These are phyloP conservation scores for Drosophila formosana DNA, from an alignment of 2,888 invertebrate genomes.

Conservation along the genomic window DNA sequence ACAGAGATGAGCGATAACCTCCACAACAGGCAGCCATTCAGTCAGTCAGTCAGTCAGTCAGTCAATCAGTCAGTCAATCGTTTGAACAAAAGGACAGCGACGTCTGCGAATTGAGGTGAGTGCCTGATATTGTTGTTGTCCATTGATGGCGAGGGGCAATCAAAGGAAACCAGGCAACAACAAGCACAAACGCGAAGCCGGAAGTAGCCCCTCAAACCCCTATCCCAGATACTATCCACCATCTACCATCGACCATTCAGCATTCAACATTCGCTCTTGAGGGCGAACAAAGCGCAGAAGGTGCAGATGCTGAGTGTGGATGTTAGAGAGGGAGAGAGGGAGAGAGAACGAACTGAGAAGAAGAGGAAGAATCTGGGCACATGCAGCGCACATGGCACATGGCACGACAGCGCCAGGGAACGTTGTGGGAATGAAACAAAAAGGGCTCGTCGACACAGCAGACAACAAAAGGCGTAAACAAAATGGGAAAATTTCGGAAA, in stretches of 20 bases:
- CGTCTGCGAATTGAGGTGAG: constrained; percentile 49
- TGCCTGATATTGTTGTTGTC: constrained; percentile 3
- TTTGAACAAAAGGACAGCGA: constrained; percentile 34
- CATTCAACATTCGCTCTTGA: background rate
- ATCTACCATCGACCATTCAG: background rate
- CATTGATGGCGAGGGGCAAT: constrained; percentile 47
- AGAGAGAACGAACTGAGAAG: background rate
- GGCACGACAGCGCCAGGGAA: constrained; percentile 24
- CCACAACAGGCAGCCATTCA: background rate
- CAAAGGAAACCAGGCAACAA: constrained; percentile 53
- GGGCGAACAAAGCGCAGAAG: constrained; percentile 10
- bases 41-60: constrained; percentile 2
- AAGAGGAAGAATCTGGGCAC: constrained; percentile 53
- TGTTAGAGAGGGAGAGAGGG: background rate
- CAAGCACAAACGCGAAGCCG: constrained; percentile 44
- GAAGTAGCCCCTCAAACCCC: constrained; percentile 41
- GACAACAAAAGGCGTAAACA: constrained; percentile 63
- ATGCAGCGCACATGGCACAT: constrained; percentile 59
- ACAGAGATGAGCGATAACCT: constrained; percentile 40
- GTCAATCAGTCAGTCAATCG: constrained; percentile 3
- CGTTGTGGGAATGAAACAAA: constrained; percentile 54
- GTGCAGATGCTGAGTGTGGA: constrained; percentile 7
- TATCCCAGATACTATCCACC: background rate
- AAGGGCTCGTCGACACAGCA: constrained; percentile 55
- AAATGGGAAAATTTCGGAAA: constrained; percentile 54